phyloP scores from a whole-genome alignment of 2,888 invertebrate species.

The Amaurobius ferox region DNA sequence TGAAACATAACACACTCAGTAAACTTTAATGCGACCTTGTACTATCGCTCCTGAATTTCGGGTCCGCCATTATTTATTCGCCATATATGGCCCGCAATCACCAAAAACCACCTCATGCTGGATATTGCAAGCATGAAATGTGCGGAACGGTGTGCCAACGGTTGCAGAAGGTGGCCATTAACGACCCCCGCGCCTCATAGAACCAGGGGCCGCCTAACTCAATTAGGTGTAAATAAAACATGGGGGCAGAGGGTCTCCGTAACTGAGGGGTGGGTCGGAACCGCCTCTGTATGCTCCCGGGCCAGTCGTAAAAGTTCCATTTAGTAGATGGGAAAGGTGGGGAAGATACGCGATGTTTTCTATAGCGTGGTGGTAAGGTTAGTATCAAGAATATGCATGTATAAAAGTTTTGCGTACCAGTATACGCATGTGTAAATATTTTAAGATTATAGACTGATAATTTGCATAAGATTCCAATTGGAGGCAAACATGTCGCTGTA shows the following conservation, averaged over 20 bases:
- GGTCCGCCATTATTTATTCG: constrained; percentile 15
- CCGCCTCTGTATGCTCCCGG: constrained; percentile 28
- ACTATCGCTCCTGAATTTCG: background rate
- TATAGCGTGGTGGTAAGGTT: background rate
- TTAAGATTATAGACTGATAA: too few species aligned
- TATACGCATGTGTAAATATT: too few species aligned
- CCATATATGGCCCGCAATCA: constrained; percentile 1
- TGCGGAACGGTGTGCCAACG: constrained; percentile 52
- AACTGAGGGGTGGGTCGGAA: background rate
- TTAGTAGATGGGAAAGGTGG: constrained; percentile 35
- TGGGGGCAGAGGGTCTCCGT: constrained; percentile 34
- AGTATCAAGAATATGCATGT: background rate
- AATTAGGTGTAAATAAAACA: constrained; percentile 66
- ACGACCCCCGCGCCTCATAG: constrained; percentile 19
- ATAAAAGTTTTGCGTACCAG: background rate
- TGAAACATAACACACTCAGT: constrained; percentile 18
- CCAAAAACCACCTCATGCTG: constrained; percentile 4
- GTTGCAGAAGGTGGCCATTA: constrained; percentile 58
- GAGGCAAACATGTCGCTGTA: too few species aligned
- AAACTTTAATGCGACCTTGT: constrained; percentile 15
- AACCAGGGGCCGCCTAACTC: constrained; percentile 45
- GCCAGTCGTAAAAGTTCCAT: constrained; percentile 57
- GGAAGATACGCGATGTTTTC: constrained; percentile 22
- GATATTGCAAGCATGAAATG: constrained; percentile 27
- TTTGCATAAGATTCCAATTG: too few species aligned